Evolutionary conservation across 1,140 invertebrate species (phyloP), one percentile per base, ranked within the genome.

Genomic region (Platorchestia sp.): DNA sequence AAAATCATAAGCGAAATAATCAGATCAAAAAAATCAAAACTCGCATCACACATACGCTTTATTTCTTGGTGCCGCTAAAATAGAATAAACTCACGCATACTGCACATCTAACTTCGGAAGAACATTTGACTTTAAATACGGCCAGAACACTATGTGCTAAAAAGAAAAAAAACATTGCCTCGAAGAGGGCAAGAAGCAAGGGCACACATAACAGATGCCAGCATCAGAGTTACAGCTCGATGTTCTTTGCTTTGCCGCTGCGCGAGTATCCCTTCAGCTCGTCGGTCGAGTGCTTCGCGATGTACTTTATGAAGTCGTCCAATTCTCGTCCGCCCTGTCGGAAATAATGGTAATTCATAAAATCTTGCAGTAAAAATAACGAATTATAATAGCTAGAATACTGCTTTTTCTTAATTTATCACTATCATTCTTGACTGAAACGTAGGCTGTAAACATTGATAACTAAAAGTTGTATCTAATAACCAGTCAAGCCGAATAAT

Each of bases 271-370:
- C 98, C 96, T 98, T 99, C 95, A 99, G 98, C 97, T 99, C 99
- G 95, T 98, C 97, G 47, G 99, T 99, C 0, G 99, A 98, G 96
- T 99, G 98, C 97, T 99, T 98, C 51, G 99, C 98, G 97, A 99
- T 98, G 97, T 99, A 99, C 97, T 99, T 99, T 91, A 99, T 97
- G 97, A 99, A 99, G 97, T 99, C 99, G 95, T 99, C 98, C 0
- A 99, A 97, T 96, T 99, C 98, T 96, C 99, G 98, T 19, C 99
- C 99, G 97, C 99, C 99, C 97, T 98, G 97, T 0, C 3, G 36
- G 27, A 89, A 19, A 51, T 19, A 51, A 51, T 22, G 27, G 1
- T 22, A 75, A 75, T 75, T 75, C 47, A 51, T 7, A 75, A 75
- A 22, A 1, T 22, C 27, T 75, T 3, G 59, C 27, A 75, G 7